Percentiles rank a stretch among this genome's conserved stretches.
phyloP scores from a whole-genome alignment of 2,113 vertebrate genomes.

The Mugil cephalus region DNA sequence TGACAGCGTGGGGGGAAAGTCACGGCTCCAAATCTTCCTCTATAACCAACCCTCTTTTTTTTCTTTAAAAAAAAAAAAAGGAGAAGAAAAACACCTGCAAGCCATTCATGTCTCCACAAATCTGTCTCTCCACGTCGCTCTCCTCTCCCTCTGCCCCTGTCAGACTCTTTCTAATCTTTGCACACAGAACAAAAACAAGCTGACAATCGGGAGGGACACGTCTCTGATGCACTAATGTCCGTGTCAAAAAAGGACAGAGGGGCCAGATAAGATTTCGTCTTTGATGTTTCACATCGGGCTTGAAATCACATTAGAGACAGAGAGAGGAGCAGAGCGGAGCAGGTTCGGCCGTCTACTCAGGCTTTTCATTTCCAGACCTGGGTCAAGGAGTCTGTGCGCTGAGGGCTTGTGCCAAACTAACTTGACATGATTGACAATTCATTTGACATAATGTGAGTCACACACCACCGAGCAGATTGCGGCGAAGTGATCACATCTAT shows the following conservation, averaged over 20 bases:
- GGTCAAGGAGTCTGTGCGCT: background rate
- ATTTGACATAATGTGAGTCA: constrained; percentile 21
- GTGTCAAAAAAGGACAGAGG: constrained; percentile 47
- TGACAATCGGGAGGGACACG: constrained; percentile 40
- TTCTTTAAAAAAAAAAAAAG: constrained; percentile 15
- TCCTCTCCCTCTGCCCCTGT: constrained; percentile 34
- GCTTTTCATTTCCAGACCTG: constrained; percentile 8
- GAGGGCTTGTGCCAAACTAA: constrained; percentile 4
- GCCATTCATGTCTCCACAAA: constrained; percentile 75
- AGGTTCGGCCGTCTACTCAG: constrained; percentile 10
- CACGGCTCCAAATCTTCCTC: constrained; percentile 31
- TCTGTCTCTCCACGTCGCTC: constrained; percentile 44
- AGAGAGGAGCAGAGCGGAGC: constrained; percentile 1
- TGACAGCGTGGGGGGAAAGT: constrained; percentile 59
- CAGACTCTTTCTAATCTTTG: constrained; percentile 56
- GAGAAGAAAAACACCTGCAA: constrained; percentile 71
- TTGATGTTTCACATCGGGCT: constrained; percentile 45
- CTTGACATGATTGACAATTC: constrained; percentile 27
- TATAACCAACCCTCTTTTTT: constrained; percentile 37
- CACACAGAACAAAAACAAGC: constrained; percentile 40
- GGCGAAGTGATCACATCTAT: constrained; percentile 3
- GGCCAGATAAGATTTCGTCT: constrained; percentile 44
- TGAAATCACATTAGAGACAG: constrained; percentile 31
- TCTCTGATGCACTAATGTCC: constrained; percentile 55
- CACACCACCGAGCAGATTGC: constrained; percentile 26